Base-by-base conservation (phyloP, 1,140 invertebrate genomes). In the Nephila pilipes region DNA sequence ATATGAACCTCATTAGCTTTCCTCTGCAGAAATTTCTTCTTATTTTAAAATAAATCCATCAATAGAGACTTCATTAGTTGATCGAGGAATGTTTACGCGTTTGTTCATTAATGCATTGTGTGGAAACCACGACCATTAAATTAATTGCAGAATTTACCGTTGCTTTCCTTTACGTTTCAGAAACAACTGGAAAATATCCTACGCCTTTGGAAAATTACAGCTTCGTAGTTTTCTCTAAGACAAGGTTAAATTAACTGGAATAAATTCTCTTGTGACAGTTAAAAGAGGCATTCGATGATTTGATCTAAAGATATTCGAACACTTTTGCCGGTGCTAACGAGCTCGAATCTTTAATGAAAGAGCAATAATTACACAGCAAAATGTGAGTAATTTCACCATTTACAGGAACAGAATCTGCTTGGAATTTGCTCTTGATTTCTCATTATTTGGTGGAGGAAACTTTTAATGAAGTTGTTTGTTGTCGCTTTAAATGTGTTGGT, bases 401-500 rank as follows among this genome's bases (percentile, higher is more conserved):
- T 32, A 75, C 29, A 4, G 58, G 58, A 60, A 60, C 58, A 22
- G 58, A 60, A 22, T 22, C 16, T 36, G 5, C 12, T 18, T 4
- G 5, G 16, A 36, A 20, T 32, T 32, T 75, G 32, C 6, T 75
- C 32, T 36, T 32, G 29, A 36, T 36, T 75, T 75, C 69, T 75
- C 69, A 75, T 36, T 36, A 69, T 18, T 75, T 3, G 6, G 18
- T 18, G 22, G 25, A 32, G 69, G 69, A 75, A 75, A 75, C 16
- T 29, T 16, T 32, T 75, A 75, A 75, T 75, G 69, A 75, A 75
- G 25, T 75, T 36, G 69, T 32, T 18, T 75, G 69, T 75, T 75
- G 29, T 75, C 32, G 29, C 29, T 75, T 75, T 0, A 75, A 75
- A 18, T 18, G 14, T 32, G 6, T 18, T 75, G 14, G 2, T 75